Base-by-base conservation (phyloP, 2,888 invertebrate genomes). In the Chloroclysta siterata region DNA sequence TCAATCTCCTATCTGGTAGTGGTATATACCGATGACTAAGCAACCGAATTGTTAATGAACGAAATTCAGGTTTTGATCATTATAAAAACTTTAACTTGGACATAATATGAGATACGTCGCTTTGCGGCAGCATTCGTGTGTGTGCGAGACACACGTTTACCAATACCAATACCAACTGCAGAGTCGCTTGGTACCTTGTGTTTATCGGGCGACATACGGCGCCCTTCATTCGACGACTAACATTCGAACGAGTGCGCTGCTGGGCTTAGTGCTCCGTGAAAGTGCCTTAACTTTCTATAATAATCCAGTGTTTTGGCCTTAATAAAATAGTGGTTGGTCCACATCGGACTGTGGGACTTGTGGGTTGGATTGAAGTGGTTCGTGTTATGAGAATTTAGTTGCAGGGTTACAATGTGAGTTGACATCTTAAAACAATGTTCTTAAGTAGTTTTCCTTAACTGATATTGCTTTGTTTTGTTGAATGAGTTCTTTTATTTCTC, bases 201-300 rank as follows among this genome's bases (percentile, higher is more conserved):
- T 68, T 77, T 73, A 76, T 77, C 73, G 69, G 68, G 65, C 72
- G 70, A 69, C 67, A 69, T 71, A 72, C 72, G 68, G 50, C 72
- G 76, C 78, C 79, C 80, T 80, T 78, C 73, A 70, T 74, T 74
- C 77, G 56, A 63, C 72, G 72, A 74, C 69, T 73, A 77, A 72
- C 76, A 68, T 70, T 73, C 70, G 56, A 68, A 69, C 68, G 72
- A 72, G 63, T 63, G 66, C 59, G 29, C 65, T 61, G 42, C 64
- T 61, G 60, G 57, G 47, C 53, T 66, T 52, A 75, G 65, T 64
- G 60, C 71, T 72, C 53, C 53, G 85, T 79, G 84, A 87, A 87
- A 85, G 85, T 83, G 76, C 71, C 60, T 72, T 75, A 39, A 81
- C 86, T 88, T 88, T 88, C 87, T 85, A 85, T 70, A 74, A 77